These are phyloP conservation scores for Vireo altiloquus DNA, from an alignment of 2,113 vertebrate species.

Conservation along the genomic window DNA sequence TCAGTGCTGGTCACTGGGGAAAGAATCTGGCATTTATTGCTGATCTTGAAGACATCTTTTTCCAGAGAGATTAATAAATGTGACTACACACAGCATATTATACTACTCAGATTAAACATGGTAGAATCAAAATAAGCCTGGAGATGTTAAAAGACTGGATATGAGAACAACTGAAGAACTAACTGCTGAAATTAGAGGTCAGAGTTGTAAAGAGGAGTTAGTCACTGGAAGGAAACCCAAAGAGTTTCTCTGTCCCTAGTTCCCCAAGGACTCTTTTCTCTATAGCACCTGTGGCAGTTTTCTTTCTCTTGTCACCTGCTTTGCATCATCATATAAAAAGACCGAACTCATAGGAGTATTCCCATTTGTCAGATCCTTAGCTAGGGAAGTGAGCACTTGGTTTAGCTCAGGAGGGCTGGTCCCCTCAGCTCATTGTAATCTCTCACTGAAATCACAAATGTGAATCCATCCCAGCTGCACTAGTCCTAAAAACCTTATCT, in stretches of 20 bases:
- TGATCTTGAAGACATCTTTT: not conserved
- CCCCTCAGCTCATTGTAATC: not conserved
- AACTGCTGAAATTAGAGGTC: not conserved
- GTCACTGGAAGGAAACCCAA: not conserved
- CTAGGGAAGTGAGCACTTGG: not conserved
- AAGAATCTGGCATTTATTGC: not conserved
- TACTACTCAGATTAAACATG: not conserved
- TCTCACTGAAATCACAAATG: not conserved
- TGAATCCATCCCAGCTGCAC: not conserved
- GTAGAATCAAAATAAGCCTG: not conserved
- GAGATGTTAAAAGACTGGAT: not conserved
- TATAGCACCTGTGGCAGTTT: not conserved
- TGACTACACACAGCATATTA: not conserved
- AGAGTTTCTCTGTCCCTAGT: not conserved
- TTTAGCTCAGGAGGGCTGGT: not conserved
- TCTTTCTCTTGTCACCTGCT: not conserved
- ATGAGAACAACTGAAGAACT: not conserved
- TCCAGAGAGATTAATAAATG: not conserved
- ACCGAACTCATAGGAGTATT: not conserved
- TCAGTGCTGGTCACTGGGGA: not conserved
- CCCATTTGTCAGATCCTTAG: not conserved
- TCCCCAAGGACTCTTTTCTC: not conserved
- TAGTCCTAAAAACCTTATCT: not conserved
- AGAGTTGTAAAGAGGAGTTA: not conserved
- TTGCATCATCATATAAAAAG: not conserved